phyloP scores from a whole-genome alignment of 2,113 vertebrate genomes.

The Hydrolagus affinis region DNA sequence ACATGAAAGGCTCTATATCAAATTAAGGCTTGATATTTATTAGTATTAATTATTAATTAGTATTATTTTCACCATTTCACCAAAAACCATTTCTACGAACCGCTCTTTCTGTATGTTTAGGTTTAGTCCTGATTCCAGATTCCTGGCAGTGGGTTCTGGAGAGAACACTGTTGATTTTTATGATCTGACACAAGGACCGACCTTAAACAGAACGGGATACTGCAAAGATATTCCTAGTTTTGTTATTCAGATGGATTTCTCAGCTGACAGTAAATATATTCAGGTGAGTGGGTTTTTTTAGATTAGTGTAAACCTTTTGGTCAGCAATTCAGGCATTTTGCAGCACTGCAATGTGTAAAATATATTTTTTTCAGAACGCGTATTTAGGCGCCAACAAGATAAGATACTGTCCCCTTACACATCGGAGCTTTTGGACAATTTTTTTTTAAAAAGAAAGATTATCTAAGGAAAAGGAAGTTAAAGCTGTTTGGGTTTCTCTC shows the following conservation, averaged over 20 bases:
- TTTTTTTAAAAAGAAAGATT: too few species aligned
- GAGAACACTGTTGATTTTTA: conserved; percentile 92
- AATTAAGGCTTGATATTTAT: too few species aligned
- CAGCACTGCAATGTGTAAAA: neutral
- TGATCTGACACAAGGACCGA: conserved; percentile 84
- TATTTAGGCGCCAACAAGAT: too few species aligned
- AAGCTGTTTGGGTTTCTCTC: neutral
- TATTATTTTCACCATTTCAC: too few species aligned
- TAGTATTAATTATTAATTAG: too few species aligned
- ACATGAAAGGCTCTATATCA: neutral
- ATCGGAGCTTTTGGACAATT: too few species aligned
- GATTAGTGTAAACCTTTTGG: too few species aligned
- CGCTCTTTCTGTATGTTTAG: conserved; percentile 47
- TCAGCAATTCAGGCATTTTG: neutral
- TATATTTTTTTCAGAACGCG: too few species aligned
- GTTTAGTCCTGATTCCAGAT: conserved; percentile 85
- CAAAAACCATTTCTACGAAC: too few species aligned
- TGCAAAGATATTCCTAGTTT: conserved; percentile 90
- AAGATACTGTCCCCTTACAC: too few species aligned
- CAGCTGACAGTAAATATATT: conserved; percentile 83
- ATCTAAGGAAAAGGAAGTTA: neutral
- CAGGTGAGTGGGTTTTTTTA: conserved; percentile 58
- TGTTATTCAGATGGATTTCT: conserved; percentile 90
- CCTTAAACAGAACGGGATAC: conserved; percentile 83
- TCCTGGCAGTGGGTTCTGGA: conserved; percentile 80